Percentiles rank a stretch among this genome's conserved stretches.
Evolutionary conservation across 1,140 invertebrate genomes (phyloP).

Genomic region (Zaprionus kolodkinae): DNA sequence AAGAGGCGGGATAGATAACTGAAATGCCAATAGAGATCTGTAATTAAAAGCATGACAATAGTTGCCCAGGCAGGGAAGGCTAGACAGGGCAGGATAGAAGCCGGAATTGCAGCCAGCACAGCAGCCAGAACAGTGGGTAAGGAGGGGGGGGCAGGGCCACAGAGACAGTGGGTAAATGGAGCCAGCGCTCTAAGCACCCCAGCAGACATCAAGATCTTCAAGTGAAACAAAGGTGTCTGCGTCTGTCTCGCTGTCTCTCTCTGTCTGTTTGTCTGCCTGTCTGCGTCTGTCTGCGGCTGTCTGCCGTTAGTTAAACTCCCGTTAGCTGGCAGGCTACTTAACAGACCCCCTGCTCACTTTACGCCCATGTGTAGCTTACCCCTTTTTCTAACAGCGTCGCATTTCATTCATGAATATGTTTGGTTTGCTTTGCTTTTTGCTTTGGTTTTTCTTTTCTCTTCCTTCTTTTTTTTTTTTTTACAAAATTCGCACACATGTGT

Average conservation of each 20-base stretch:
- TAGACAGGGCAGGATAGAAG: neutral
- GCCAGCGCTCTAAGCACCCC: conserved; percentile 13
- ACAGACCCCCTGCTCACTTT: neutral
- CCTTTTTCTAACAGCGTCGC: conserved; percentile 21
- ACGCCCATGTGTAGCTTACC: conserved; percentile 7
- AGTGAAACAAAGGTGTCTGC: conserved; percentile 50
- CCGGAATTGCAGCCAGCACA: too few relatives aligned
- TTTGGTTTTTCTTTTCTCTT: neutral
- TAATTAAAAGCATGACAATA: conserved; percentile 56
- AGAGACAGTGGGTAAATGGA: neutral
- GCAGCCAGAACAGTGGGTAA: neutral
- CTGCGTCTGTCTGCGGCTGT: neutral
- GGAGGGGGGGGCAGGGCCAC: neutral
- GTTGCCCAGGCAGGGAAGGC: conserved; percentile 14
- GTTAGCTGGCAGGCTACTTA: conserved; percentile 13
- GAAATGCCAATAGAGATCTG: conserved; percentile 47
- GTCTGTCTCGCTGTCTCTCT: neutral
- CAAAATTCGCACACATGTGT: conserved; percentile 25
- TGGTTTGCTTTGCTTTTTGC: conserved; percentile 11
- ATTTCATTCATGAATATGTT: conserved; percentile 46
- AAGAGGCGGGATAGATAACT: conserved; percentile 7
- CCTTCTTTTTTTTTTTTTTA: conserved; percentile 6
- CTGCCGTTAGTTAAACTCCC: conserved; percentile 10
- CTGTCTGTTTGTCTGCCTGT: neutral
- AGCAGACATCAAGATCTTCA: conserved; percentile 51